Conservation (phyloP, 1,140 invertebrate genomes). For the Fopius arisanus region DNA sequence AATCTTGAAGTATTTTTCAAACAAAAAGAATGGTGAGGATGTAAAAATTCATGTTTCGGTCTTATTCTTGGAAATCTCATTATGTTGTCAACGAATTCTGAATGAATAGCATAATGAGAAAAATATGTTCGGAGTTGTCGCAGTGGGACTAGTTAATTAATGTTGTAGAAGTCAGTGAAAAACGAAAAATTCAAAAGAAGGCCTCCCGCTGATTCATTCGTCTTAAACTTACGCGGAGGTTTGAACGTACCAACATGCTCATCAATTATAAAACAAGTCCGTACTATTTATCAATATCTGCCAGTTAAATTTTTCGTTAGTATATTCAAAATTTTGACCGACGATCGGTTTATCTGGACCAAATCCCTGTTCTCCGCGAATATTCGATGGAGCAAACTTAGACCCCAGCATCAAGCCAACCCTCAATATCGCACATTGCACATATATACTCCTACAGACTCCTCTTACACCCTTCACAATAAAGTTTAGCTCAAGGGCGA, state of each 20-base stretch:
- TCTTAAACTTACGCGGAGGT: background rate
- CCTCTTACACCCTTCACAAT: background rate
- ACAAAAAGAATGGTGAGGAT: background rate
- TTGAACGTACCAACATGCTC: background rate
- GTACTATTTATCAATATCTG: background rate
- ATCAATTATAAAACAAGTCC: background rate
- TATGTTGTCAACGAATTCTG: background rate
- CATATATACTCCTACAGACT: background rate
- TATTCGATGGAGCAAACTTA: background rate
- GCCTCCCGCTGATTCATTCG: background rate
- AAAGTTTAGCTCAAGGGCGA: background rate
- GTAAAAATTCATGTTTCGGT: background rate
- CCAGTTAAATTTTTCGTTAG: background rate
- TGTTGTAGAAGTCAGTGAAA: background rate
- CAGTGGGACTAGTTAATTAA: background rate
- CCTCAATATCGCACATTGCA: background rate
- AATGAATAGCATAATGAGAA: conserved; percentile 19
- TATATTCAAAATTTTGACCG: background rate
- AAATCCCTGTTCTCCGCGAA: background rate
- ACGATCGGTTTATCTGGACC: background rate
- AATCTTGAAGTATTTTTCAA: background rate
- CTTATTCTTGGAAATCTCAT: background rate
- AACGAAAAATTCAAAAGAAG: background rate
- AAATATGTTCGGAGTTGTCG: background rate
- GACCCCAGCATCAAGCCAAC: too few relatives aligned